phyloP scores from a whole-genome alignment of 2,797 vertebrate species.

The Argentina silus region DNA sequence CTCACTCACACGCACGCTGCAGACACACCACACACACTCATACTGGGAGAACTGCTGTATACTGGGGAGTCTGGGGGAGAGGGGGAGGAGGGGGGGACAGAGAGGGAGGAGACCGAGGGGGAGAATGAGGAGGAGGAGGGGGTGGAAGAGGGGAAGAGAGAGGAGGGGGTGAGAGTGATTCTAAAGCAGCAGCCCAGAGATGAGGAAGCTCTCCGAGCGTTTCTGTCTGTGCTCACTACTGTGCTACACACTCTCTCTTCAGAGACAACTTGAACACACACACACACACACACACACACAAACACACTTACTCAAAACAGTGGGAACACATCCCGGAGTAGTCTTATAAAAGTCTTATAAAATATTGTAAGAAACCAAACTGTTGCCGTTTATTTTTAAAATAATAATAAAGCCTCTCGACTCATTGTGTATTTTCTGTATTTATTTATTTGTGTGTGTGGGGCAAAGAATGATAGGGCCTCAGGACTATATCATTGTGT shows the following conservation, averaged over 20 bases:
- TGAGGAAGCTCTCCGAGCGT: conserved; percentile 60
- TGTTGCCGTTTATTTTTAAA: too few species aligned
- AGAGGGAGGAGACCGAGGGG: neutral
- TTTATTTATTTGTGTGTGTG: too few species aligned
- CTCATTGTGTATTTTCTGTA: too few species aligned
- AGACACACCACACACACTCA: conserved; percentile 69
- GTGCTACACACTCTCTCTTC: neutral
- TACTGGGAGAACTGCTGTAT: conserved; percentile 86
- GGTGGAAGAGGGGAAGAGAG: neutral
- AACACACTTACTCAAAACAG: too few species aligned
- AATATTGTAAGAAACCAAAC: too few species aligned
- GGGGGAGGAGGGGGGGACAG: conserved; percentile 12
- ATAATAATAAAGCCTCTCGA: too few species aligned
- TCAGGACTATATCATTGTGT: too few species aligned
- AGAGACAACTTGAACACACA: neutral
- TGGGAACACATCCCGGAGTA: too few species aligned
- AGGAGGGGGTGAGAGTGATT: conserved; percentile 58
- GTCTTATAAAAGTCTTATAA: too few species aligned
- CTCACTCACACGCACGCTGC: conserved; percentile 40
- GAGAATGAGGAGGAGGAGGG: neutral
- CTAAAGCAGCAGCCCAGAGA: conserved; percentile 82
- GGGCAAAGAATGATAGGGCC: too few species aligned
- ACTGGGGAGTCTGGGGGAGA: conserved; percentile 22
- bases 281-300: neutral
- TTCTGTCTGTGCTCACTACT: neutral